Percentiles rank a stretch among this genome's conserved stretches.
Conservation (phyloP, 2,113 vertebrate species). For the Thalassoma bifasciatum region DNA sequence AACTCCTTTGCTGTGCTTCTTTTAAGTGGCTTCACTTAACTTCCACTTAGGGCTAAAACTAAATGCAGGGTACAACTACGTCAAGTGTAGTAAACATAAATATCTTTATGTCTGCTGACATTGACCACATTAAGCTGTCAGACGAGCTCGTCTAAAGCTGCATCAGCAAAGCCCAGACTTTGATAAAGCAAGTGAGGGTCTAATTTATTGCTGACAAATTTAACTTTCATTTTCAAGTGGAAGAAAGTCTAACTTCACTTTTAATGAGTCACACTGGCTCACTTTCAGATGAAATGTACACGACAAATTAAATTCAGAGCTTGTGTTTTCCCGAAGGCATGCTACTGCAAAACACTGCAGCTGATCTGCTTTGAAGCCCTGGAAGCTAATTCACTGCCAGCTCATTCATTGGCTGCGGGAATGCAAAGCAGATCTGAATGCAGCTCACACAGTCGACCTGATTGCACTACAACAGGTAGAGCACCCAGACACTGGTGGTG, state of each 20-base stretch:
- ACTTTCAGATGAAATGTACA: background rate
- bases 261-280: background rate
- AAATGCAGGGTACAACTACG: too few species aligned
- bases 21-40: too few species aligned
- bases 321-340: background rate
- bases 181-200: background rate
- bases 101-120: background rate
- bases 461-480: slow-evolving; percentile 17
- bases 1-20: too few species aligned
- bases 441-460: background rate
- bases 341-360: slow-evolving; percentile 1
- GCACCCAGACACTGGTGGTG: background rate
- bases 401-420: background rate
- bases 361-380: background rate
- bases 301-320: background rate
- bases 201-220: background rate
- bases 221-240: background rate
- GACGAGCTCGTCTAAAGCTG: background rate
- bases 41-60: too few species aligned
- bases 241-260: background rate
- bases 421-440: background rate
- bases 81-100: background rate
- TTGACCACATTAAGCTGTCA: background rate
- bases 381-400: background rate
- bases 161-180: background rate